phyloP scores from a whole-genome alignment of 37 sponge, comb jelly and placozoan genomes.

The Bolinopsis microptera region DNA sequence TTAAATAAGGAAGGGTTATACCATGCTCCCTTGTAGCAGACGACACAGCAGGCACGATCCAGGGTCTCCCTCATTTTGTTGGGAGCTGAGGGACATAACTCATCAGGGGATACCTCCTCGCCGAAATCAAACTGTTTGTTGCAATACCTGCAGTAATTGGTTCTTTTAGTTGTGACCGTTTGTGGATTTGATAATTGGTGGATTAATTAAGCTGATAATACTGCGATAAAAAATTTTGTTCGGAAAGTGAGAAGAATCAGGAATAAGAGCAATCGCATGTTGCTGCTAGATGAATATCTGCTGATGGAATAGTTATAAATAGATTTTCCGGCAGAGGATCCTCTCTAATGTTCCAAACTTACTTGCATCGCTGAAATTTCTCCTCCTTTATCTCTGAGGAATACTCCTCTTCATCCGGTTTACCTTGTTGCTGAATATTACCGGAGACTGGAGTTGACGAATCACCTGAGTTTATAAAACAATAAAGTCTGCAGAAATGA shows the following conservation, averaged over 20 bases:
- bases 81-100: constrained; percentile 57
- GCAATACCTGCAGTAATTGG: not conserved
- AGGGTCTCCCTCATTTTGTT: constrained; percentile 41
- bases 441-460: constrained; percentile 58
- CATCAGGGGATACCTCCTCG: constrained; percentile 38
- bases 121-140: constrained; percentile 54
- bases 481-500: too few species aligned
- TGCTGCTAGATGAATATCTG: too few species aligned
- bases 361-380: constrained; percentile 58
- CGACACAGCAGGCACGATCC: constrained; percentile 24
- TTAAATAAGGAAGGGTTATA: too few species aligned
- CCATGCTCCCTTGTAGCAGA: constrained; percentile 64
- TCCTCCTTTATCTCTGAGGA: constrained; percentile 13
- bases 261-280: too few species aligned
- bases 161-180: too few species aligned
- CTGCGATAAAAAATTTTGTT: too few species aligned
- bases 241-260: too few species aligned
- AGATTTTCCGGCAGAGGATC: too few species aligned
- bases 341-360: too few species aligned
- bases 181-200: too few species aligned
- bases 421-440: not conserved
- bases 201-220: too few species aligned
- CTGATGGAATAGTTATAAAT: too few species aligned
- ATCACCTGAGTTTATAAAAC: not conserved
- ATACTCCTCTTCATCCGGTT: not conserved